These are phyloP conservation scores for Mus musculus DNA, from an alignment of 2,113 vertebrate genomes.

Conservation along the genomic window DNA sequence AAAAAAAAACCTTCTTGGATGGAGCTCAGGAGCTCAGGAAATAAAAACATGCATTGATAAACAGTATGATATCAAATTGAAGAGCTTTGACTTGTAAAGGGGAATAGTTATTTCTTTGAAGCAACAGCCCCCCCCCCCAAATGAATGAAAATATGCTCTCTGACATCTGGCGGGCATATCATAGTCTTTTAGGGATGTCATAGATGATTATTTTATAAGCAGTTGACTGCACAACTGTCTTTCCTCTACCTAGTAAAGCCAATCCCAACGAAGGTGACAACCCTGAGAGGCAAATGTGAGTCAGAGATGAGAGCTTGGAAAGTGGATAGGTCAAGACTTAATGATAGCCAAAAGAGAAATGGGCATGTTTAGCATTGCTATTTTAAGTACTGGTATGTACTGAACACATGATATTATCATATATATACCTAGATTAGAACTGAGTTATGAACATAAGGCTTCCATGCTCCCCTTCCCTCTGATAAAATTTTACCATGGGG, in stretches of 20 bases:
- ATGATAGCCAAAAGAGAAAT: neutral
- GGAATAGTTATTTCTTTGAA: neutral
- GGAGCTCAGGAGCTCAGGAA: neutral
- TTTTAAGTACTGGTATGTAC: neutral
- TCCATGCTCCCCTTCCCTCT: neutral
- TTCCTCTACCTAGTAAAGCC: neutral
- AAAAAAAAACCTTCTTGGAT: neutral
- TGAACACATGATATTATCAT: neutral
- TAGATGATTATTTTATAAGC: neutral
- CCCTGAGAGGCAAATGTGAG: neutral
- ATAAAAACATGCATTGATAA: neutral
- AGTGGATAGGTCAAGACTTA: neutral
- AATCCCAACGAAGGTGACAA: neutral
- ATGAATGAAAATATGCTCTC: neutral
- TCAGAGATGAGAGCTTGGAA: neutral
- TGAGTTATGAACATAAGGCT: neutral
- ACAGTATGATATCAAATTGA: neutral
- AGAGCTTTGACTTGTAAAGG: neutral
- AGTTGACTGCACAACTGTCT: neutral
- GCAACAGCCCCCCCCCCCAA: neutral
- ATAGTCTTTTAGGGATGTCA: neutral
- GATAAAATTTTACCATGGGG: neutral
- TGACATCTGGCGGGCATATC: no score
- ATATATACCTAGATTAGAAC: neutral
- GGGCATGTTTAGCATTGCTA: neutral